A percentile compares a stretch with the other conserved stretches of the same genome.
Evolutionary conservation across 2,888 invertebrate genomes (phyloP).

Genomic region (Adelphocoris suturalis): DNA sequence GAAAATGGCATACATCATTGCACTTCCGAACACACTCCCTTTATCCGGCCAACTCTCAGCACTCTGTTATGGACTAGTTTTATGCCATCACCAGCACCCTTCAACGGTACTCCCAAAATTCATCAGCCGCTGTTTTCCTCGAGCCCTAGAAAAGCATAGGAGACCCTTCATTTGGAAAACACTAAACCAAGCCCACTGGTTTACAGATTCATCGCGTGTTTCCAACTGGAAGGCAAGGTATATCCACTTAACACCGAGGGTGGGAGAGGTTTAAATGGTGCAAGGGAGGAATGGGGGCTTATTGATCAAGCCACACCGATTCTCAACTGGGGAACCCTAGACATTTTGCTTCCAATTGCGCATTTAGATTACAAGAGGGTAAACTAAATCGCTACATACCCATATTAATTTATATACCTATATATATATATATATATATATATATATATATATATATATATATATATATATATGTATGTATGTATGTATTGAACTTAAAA

Average conservation of each 20-base stretch:
- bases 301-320: conserved; percentile 7
- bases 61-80: too few species aligned
- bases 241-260: conserved; percentile 39
- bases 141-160: background rate
- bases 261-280: conserved; percentile 9
- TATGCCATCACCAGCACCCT: background rate
- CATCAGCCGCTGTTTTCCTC: background rate
- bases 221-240: background rate
- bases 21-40: background rate
- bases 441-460: too few species aligned
- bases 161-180: background rate
- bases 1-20: background rate
- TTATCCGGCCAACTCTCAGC: background rate
- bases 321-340: background rate
- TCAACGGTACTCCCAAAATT: background rate
- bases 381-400: too few species aligned
- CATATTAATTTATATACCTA: too few species aligned
- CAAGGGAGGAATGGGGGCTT: background rate
- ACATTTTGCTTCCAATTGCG: background rate
- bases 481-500: too few species aligned
- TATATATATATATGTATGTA: too few species aligned
- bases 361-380: too few species aligned
- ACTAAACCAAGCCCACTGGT: background rate
- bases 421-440: too few species aligned
- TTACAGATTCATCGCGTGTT: conserved; percentile 38